Evolutionary conservation across 2,113 vertebrate species (phyloP).

Genomic region (Malurus cyaneus): DNA sequence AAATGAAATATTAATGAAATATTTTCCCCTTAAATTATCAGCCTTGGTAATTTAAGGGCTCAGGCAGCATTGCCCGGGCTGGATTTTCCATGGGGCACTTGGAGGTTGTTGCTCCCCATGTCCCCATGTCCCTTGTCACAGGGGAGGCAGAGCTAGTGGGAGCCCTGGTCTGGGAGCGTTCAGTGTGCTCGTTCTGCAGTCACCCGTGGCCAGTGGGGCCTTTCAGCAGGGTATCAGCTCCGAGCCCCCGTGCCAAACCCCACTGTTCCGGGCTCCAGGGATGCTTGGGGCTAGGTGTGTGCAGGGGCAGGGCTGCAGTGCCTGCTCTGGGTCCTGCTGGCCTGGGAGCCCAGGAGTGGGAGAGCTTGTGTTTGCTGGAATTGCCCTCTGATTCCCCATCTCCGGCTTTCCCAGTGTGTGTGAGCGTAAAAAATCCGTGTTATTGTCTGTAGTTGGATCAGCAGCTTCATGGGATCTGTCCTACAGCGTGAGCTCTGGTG

Average conservation of each 20-base stretch:
- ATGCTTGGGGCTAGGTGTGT: rapidly evolving
- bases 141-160: not conserved
- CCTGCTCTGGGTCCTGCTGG: not conserved
- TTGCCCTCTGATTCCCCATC: not conserved
- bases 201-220: rapidly evolving
- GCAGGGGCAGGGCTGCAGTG: rapidly evolving
- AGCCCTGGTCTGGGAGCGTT: not conserved
- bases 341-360: rapidly evolving
- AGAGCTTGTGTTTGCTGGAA: not conserved
- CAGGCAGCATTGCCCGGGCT: rapidly evolving
- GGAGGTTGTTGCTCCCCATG: rapidly evolving
- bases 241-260: not conserved
- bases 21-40: not conserved
- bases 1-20: not conserved
- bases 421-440: rapidly evolving
- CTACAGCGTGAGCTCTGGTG: rapidly evolving
- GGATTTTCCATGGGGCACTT: rapidly evolving
- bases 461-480: not conserved
- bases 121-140: rapidly evolving
- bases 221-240: not conserved
- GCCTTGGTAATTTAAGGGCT: not conserved
- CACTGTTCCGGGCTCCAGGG: rapidly evolving
- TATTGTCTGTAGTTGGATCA: not conserved
- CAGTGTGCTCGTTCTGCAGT: not conserved
- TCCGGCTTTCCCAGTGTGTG: rapidly evolving